Evolutionary conservation across 2,797 vertebrate species (phyloP).

Genomic region (Pangasius larnaudii): DNA sequence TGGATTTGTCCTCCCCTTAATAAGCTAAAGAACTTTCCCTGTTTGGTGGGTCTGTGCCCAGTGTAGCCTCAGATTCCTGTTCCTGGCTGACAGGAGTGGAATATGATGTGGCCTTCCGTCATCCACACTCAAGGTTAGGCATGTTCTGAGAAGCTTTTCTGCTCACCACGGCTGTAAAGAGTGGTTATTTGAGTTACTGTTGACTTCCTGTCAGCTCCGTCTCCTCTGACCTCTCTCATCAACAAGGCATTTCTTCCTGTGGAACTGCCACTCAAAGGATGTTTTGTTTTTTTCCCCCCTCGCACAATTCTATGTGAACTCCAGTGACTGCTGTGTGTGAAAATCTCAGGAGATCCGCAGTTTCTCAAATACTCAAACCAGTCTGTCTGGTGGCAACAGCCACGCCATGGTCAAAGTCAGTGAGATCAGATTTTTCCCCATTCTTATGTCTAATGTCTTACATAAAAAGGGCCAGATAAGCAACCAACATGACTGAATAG

Average conservation of each 20-base stretch:
- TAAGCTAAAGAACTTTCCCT: neutral
- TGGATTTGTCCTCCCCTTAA: neutral
- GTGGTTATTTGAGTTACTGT: neutral
- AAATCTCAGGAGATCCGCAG: neutral
- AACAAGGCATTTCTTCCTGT: neutral
- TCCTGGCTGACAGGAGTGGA: neutral
- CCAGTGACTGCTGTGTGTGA: neutral
- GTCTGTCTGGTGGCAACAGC: neutral
- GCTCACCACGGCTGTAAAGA: neutral
- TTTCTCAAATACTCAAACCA: neutral
- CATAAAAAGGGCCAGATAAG: neutral
- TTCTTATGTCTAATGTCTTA: neutral
- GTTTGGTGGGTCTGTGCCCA: neutral
- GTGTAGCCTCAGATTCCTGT: neutral
- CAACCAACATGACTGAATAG: neutral
- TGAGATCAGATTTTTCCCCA: neutral
- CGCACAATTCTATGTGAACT: neutral
- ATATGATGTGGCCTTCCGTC: neutral
- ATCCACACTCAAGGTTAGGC: too few relatives aligned
- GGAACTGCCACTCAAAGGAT: neutral
- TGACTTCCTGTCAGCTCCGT: neutral
- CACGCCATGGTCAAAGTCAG: neutral
- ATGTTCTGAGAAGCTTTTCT: neutral
- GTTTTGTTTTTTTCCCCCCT: neutral
- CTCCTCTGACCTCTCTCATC: neutral